Base-by-base conservation (phyloP, 2,797 vertebrate species). In the Nannoperca australis region DNA sequence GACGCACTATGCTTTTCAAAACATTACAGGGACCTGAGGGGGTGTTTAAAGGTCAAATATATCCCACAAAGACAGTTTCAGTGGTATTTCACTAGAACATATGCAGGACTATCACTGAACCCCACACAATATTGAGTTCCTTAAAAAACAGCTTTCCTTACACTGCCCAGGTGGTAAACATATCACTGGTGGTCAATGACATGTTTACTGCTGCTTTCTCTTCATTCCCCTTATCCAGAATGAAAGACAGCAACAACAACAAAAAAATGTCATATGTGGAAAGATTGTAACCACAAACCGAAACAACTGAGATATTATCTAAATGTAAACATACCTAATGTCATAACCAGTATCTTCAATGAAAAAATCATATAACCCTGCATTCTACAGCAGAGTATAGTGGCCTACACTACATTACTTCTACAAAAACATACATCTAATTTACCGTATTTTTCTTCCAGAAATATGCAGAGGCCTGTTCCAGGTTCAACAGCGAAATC, bases 401-500 rank as follows among this genome's bases (percentile, higher is more conserved):
- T 44, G 73, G 30, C 54, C 53, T 50, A 42, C n/a, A 44, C 61
- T 63, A 34, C 61, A 75, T 78, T 82, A 58, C 58, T 60, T 71
- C 36, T 34, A 78, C 34, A 45, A 88, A 79, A 89, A 84, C 72
- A 86, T 70, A 79, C 47, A 78, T 84, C 18, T 64, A 63, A 86
- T 87, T 85, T 72, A 78, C 40, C 66, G 7, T 80, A 58, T 88
- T 92, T 86, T 80, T 66, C 82, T 75, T 76, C 20, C 61, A 81
- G 69, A 89, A 89, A 83, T 81, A 88, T 76, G 75, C 61, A 18
- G 62, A 51, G 59, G 51, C 45, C 56, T 55, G 45, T 44, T 90
- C 86, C 84, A 90, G 88, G 83, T 77, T 87, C 86, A 92, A 77
- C 88, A 89, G 64, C 12, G 44, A 42, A 64, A 84, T 51, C 62